These are phyloP conservation scores for Pluvianellus socialis DNA, from an alignment of 2,113 vertebrate species.

Conservation along the genomic window DNA sequence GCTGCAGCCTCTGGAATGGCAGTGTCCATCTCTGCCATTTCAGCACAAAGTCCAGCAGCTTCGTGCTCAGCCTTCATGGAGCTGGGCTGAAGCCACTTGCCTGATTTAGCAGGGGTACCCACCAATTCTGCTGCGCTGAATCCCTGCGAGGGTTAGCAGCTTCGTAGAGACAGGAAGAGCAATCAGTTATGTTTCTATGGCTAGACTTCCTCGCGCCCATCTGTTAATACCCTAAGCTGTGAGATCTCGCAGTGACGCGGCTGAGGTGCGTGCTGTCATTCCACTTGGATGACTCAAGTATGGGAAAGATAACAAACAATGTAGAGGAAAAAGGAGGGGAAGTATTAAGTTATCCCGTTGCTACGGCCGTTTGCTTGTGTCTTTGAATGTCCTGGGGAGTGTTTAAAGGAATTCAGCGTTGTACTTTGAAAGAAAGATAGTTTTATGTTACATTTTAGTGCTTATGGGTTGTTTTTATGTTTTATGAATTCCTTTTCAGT, in stretches of 20 bases:
- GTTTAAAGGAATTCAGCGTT: background rate
- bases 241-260: background rate
- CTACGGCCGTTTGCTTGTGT: background rate
- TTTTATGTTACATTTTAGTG: background rate
- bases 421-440: background rate
- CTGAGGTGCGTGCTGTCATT: background rate
- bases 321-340: background rate
- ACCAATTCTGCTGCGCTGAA: background rate
- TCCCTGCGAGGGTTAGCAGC: background rate
- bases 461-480: background rate
- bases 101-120: background rate
- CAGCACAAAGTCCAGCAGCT: background rate
- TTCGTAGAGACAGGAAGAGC: background rate
- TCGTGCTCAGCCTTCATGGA: rapidly evolving
- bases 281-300: background rate
- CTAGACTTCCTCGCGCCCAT: background rate
- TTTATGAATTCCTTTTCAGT: background rate
- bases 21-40: background rate
- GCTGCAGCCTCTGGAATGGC: background rate
- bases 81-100: background rate
- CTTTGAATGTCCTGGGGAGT: background rate
- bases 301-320: background rate
- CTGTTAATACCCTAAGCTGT: background rate
- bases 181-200: background rate
- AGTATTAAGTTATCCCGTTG: background rate